Base-by-base conservation (phyloP, 2,797 vertebrate genomes). In the Halcyon chelicuti region DNA sequence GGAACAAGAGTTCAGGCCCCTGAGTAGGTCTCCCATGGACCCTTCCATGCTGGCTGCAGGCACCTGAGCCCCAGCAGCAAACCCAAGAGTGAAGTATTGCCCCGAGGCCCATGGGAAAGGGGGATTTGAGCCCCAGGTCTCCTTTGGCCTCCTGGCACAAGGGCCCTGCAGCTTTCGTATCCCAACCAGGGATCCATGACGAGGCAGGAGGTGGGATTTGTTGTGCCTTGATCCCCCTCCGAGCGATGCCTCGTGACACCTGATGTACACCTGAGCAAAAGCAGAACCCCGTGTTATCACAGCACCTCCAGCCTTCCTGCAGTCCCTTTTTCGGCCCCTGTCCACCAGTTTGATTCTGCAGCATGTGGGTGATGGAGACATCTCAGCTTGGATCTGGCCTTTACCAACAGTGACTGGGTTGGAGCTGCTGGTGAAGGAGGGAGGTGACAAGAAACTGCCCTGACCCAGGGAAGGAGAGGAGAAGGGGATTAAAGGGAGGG, bases 101-200 rank as follows among this genome's bases (percentile, higher is more conserved):
- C 0, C 0, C 28, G 25, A 40, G 26, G 33, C 35, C 29, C 3
- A 5, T 5, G 21, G 16, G 29, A 67, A 74, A 2, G 9, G 0
- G 1, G 25, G 29, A 33, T 63, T 63, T 46, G 40, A 73, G 44
- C 54, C 62, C 26, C 54, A 12, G 8, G 0, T 18, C 20, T 60
- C 57, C 21, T 60, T 29, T 0, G 0, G 51, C 18, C 7, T 9
- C 28, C 37, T 4, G 1, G 73, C 51, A 68, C 76, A 86, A 46
- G 12, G 23, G 9, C 12, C 26, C 14, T 1, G 4, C 15, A 12
- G 12, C 22, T 31, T 71, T 57, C 1, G 5, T 26, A 3, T 65
- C 23, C 33, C 49, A 61, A 0, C 0, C 0, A 3, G 47, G 35
- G n/a, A 63, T 60, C 39, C 2, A 3, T 15, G 11, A 26, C 49